A percentile compares a stretch with the other conserved stretches of the same genome.
phyloP scores from a whole-genome alignment of 2,888 invertebrate genomes.

The Coenonympha arcania region DNA sequence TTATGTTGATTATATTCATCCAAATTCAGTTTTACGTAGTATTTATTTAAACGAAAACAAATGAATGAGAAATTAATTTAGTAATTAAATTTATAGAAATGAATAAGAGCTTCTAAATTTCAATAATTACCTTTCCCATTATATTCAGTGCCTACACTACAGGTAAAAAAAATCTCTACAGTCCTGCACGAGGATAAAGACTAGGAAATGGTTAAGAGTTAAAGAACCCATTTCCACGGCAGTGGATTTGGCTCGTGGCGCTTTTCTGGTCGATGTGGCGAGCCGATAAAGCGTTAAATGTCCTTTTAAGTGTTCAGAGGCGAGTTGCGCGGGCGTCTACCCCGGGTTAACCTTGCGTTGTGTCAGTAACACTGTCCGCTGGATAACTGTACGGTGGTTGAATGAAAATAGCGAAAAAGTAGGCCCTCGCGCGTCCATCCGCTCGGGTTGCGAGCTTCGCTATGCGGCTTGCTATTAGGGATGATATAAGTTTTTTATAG shows the following conservation, averaged over 20 bases:
- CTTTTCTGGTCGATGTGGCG: constrained; percentile 41
- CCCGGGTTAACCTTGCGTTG: constrained; percentile 64
- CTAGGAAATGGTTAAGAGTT: constrained; percentile 40
- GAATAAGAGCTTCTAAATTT: constrained; percentile 21
- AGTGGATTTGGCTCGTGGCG: constrained; percentile 39
- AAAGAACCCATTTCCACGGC: constrained; percentile 32
- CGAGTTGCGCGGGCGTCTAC: constrained; percentile 57
- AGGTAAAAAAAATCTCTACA: constrained; percentile 20
- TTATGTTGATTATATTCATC: too few species aligned
- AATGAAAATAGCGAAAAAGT: constrained; percentile 56
- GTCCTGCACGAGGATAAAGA: constrained; percentile 25
- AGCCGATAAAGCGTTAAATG: constrained; percentile 47
- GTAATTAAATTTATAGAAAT: background rate
- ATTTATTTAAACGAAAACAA: too few species aligned
- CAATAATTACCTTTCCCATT: constrained; percentile 23
- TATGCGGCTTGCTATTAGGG: background rate
- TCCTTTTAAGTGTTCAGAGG: constrained; percentile 50
- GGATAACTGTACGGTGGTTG: constrained; percentile 62
- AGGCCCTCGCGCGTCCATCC: constrained; percentile 27
- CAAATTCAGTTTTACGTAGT: too few species aligned
- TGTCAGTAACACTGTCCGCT: constrained; percentile 62
- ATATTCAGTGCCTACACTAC: constrained; percentile 29
- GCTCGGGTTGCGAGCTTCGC: background rate
- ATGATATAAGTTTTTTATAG: background rate
- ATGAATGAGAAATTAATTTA: too few species aligned